These are phyloP conservation scores for Chanos chanos DNA, from an alignment of 2,797 vertebrate species.

Conservation along the genomic window DNA sequence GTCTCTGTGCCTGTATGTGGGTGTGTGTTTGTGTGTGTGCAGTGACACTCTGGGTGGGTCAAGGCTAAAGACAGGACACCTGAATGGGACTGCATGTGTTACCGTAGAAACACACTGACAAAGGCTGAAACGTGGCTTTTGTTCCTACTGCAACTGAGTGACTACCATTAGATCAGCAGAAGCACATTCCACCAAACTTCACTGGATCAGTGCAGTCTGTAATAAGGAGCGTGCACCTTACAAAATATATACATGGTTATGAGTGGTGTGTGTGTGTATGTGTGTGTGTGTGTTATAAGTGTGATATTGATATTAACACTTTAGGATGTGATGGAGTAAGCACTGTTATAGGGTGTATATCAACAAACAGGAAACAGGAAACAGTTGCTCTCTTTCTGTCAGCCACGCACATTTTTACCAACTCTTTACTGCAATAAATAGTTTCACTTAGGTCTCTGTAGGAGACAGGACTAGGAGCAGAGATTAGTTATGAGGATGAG, in stretches of 20 bases:
- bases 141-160: too few relatives aligned
- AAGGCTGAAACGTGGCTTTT: conserved; percentile 24
- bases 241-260: not conserved
- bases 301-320: not conserved
- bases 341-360: too few relatives aligned
- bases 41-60: conserved; percentile 5
- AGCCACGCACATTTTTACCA: too few relatives aligned
- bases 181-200: conserved; percentile 18
- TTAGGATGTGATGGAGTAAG: too few relatives aligned
- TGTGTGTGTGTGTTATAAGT: not conserved
- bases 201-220: conserved; percentile 77
- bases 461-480: too few relatives aligned
- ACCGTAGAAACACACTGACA: conserved; percentile 38
- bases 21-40: conserved; percentile 6
- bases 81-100: conserved; percentile 9
- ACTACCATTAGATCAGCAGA: conserved; percentile 1
- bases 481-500: too few relatives aligned
- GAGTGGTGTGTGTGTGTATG: not conserved
- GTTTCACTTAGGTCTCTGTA: too few relatives aligned
- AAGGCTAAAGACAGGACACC: conserved; percentile 7
- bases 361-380: too few relatives aligned
- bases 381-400: too few relatives aligned
- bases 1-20: too few relatives aligned
- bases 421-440: too few relatives aligned
- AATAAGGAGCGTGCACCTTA: conserved; percentile 72